A percentile compares a stretch with the other conserved stretches of the same genome.
phyloP scores from a whole-genome alignment of 2,888 invertebrate species.

The Cataglyphis albicans region DNA sequence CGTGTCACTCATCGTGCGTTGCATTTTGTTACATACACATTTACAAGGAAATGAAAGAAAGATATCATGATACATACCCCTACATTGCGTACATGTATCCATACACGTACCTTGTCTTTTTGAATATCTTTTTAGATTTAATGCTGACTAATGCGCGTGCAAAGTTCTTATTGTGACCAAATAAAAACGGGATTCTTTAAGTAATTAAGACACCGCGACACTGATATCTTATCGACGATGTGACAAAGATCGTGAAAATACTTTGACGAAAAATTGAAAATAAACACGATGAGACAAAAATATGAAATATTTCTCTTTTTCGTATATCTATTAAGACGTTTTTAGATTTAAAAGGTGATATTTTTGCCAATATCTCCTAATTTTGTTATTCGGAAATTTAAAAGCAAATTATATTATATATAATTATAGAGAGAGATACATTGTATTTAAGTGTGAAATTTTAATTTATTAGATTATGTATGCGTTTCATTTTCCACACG shows the following conservation, averaged over 20 bases:
- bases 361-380: neutral
- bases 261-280: constrained; percentile 32
- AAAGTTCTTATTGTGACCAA: constrained; percentile 46
- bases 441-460: neutral
- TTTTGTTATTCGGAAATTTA: neutral
- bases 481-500: neutral
- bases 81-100: neutral
- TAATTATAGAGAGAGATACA: neutral
- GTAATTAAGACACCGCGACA: constrained; percentile 25
- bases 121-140: constrained; percentile 49
- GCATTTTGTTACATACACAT: constrained; percentile 53
- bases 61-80: constrained; percentile 2
- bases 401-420: neutral
- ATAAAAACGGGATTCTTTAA: constrained; percentile 45
- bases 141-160: constrained; percentile 4
- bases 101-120: constrained; percentile 27
- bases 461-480: neutral
- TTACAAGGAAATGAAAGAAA: constrained; percentile 27
- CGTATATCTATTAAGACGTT: neutral
- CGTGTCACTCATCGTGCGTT: constrained; percentile 33
- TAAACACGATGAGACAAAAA: constrained; percentile 44
- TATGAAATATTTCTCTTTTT: constrained; percentile 12
- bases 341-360: neutral
- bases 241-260: constrained; percentile 18
- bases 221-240: constrained; percentile 26